A percentile compares a stretch with the other conserved stretches of the same genome.
Evolutionary conservation across 2,888 invertebrate genomes (phyloP).

Genomic region (Aromia moschata): DNA sequence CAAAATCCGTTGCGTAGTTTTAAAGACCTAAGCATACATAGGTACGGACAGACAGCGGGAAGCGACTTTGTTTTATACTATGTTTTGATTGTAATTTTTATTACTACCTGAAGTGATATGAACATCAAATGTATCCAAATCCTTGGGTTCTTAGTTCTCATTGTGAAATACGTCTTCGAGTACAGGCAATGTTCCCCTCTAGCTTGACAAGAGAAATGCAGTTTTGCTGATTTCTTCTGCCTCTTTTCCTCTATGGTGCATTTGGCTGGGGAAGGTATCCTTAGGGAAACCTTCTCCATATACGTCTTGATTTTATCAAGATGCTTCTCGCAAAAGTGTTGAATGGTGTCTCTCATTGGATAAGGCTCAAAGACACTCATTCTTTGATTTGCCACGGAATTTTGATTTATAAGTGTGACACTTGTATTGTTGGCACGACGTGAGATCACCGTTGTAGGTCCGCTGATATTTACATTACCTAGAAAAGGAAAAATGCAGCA

Average conservation of each 20-base stretch:
- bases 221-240: conserved; percentile 85
- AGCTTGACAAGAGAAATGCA: conserved; percentile 90
- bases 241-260: conserved; percentile 92
- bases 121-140: conserved; percentile 98
- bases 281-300: conserved; percentile 85
- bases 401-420: conserved; percentile 73
- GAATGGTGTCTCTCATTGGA: conserved; percentile 91
- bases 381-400: conserved; percentile 63
- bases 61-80: too few species aligned
- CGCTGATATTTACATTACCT: conserved; percentile 66
- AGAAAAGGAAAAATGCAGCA: too few species aligned
- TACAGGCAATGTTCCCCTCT: conserved; percentile 88
- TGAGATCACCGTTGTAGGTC: conserved; percentile 71
- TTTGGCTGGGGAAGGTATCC: conserved; percentile 89
- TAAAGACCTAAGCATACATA: too few species aligned
- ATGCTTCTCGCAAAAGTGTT: conserved; percentile 96
- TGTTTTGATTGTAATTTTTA: too few species aligned
- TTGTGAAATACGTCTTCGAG: conserved; percentile 79
- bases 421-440: conserved; percentile 77
- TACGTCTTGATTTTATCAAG: conserved; percentile 89
- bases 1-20: too few species aligned
- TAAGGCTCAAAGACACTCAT: conserved; percentile 90
- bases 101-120: conserved; percentile 84
- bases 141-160: conserved; percentile 83
- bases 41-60: too few species aligned